Base-by-base conservation (phyloP, 2,113 vertebrate species). In the Semnornis frantzii region DNA sequence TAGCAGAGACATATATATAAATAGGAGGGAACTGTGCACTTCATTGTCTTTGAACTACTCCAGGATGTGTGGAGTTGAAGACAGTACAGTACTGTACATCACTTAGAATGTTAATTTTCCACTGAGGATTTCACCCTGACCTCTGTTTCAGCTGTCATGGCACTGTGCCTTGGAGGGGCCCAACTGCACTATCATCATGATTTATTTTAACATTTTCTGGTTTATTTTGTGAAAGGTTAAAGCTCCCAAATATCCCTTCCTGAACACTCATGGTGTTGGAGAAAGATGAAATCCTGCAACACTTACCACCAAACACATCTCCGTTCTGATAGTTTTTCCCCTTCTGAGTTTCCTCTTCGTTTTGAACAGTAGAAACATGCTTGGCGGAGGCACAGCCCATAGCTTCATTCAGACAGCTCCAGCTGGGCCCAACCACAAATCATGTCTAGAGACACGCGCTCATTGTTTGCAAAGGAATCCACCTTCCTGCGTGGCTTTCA, bases 301-400 rank as follows among this genome's bases (percentile, higher is more conserved):
- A 98, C 99, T 98, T 97, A 99, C 99, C 99, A 20, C 98, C 98
- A 98, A 99, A 99, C 95, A 99, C 98, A 98, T 99, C 99, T 97
- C 99, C 99, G 2, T 99, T 99, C 98, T 99, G 99, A 97, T 99
- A 99, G 97, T 97, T 99, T 89, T 99, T 99, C 94, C 98, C 98
- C 93, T 98, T 99, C 98, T 99, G 99, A 91, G 97, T 97, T 98
- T 99, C 99, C 97, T 99, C 99, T 97, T 99, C 99, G 82, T 98
- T 99, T 98, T 99, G 99, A 98, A 99, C 99, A 97, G 99, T 98
- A 97, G 99, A 99, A 98, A 99, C 99, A 99, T 99, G 99, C 98
- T 99, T 99, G 98, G 99, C 99, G 48, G 99, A 99, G 98, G 99
- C 98, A 98, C 99, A 99, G 99, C 99, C 99, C 99, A 99, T 99